Evolutionary conservation across 2,888 invertebrate genomes (phyloP).

Genomic region (Atherix ibis): DNA sequence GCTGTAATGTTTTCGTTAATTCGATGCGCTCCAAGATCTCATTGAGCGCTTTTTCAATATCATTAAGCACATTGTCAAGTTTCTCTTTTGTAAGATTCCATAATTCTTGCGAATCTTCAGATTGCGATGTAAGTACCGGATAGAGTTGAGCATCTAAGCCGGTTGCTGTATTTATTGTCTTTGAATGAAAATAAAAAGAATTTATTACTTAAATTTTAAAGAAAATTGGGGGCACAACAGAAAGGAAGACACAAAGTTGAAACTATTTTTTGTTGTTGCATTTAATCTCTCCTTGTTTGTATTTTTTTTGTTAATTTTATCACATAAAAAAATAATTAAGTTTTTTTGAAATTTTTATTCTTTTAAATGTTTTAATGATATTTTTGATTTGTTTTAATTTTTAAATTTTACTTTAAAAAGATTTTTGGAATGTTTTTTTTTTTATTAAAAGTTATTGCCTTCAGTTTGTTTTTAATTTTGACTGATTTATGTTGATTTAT

Average conservation of each 20-base stretch:
- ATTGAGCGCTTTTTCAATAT: constrained; percentile 43
- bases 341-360: too few species aligned
- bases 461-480: too few species aligned
- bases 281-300: neutral
- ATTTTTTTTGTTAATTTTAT: too few species aligned
- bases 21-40: constrained; percentile 53
- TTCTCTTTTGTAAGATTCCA: constrained; percentile 41
- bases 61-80: constrained; percentile 38
- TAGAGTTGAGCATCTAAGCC: constrained; percentile 57
- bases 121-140: constrained; percentile 51
- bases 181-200: neutral
- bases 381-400: too few species aligned
- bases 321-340: too few species aligned
- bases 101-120: constrained; percentile 41
- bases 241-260: neutral
- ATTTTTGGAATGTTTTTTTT: too few species aligned
- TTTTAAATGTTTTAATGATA: too few species aligned
- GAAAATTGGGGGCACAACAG: neutral
- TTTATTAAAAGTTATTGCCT: too few species aligned
- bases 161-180: constrained; percentile 50
- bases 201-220: neutral
- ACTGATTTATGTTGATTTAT: too few species aligned
- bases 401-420: too few species aligned
- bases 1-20: constrained; percentile 46
- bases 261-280: neutral